These are phyloP conservation scores for Melanostigma gelatinosum DNA, from an alignment of 2,113 vertebrate species.

Conservation along the genomic window DNA sequence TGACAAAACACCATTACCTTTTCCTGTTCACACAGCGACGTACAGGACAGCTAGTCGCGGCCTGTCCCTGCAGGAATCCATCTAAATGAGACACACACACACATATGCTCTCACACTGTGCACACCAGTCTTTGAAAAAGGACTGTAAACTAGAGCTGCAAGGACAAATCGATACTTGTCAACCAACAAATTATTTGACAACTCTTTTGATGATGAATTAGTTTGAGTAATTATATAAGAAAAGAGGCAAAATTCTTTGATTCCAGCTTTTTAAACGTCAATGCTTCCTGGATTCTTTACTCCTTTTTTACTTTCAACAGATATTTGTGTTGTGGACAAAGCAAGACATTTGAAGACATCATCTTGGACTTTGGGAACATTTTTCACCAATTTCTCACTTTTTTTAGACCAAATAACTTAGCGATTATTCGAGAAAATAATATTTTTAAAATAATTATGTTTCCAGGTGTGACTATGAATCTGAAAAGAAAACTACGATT, in stretches of 20 bases:
- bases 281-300: neutral
- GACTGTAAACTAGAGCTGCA: neutral
- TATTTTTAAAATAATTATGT: neutral
- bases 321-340: neutral
- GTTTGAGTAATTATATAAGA: neutral
- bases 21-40: slow-evolving; percentile 64
- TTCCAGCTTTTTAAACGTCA: neutral
- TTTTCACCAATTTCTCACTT: too few relatives aligned
- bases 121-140: slow-evolving; percentile 5
- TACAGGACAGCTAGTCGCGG: slow-evolving; percentile 73
- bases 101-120: slow-evolving; percentile 18
- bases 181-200: neutral
- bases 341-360: neutral
- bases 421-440: neutral
- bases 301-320: neutral
- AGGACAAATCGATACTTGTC: neutral
- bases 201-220: neutral
- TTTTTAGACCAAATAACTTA: neutral
- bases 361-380: neutral
- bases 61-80: slow-evolving; percentile 73
- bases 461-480: neutral
- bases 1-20: slow-evolving; percentile 87
- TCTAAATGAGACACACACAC: slow-evolving; percentile 64
- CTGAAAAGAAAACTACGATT: neutral
- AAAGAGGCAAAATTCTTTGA: neutral